Percentiles rank a stretch among this genome's conserved stretches.
phyloP scores from a whole-genome alignment of 2,888 invertebrate genomes.

The Mystacides longicornis region DNA sequence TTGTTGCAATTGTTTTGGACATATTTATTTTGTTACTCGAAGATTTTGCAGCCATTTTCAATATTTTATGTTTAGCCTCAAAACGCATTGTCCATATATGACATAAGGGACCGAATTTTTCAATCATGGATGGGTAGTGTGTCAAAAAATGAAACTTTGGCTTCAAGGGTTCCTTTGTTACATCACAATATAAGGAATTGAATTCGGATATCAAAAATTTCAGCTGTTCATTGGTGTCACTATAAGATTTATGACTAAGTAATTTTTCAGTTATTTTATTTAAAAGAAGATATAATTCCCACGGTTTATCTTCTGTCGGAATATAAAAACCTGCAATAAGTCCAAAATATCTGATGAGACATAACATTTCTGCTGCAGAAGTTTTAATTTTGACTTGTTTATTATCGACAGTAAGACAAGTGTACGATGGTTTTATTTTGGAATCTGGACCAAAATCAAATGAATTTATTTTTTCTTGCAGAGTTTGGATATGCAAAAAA shows the following conservation, averaged over 20 bases:
- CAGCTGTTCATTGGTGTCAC: neutral
- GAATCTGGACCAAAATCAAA: neutral
- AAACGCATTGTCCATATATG: neutral
- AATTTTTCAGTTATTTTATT: neutral
- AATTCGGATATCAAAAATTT: neutral
- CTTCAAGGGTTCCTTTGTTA: neutral
- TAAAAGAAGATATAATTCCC: neutral
- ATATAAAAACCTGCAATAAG: neutral
- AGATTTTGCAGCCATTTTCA: neutral
- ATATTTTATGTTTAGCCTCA: neutral
- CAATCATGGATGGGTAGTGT: neutral
- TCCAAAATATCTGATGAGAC: neutral
- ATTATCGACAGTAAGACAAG: neutral
- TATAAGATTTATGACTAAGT: neutral
- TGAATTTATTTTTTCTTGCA: neutral
- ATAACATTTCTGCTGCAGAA: neutral
- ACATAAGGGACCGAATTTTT: neutral
- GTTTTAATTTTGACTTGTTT: neutral
- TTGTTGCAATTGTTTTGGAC: neutral
- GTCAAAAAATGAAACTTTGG: neutral
- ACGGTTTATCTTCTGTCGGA: neutral
- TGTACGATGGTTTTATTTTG: neutral
- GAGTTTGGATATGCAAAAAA: neutral
- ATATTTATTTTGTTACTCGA: neutral
- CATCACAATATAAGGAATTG: neutral